These are phyloP conservation scores for Campopleginae sp. DNA, from an alignment of 2,888 invertebrate species.

Conservation along the genomic window DNA sequence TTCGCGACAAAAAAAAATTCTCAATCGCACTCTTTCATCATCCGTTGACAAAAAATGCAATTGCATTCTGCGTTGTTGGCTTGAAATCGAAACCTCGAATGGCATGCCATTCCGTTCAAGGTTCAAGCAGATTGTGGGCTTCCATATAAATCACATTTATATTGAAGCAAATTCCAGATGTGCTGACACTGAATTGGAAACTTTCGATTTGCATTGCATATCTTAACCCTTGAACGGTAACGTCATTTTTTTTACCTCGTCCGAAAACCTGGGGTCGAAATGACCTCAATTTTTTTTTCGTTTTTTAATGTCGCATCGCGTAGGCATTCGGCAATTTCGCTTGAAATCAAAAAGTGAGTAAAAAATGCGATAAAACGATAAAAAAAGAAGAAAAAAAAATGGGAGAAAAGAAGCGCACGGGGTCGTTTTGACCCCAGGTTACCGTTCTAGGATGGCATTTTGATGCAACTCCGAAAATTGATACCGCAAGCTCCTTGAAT, in stretches of 20 bases:
- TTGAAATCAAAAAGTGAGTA: no score
- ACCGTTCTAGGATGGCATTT: no score
- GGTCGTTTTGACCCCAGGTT: no score
- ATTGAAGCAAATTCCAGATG: neutral
- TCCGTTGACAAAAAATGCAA: neutral
- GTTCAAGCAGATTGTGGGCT: neutral
- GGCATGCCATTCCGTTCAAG: neutral
- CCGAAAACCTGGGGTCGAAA: no score
- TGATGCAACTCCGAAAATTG: neutral
- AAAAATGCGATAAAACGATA: no score
- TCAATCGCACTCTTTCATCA: neutral
- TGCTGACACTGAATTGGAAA: neutral
- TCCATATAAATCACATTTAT: neutral
- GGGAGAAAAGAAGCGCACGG: no score
- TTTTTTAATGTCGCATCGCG: no score
- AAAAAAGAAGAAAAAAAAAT: no score
- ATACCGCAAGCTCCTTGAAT: neutral
- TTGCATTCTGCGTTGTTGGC: constrained; percentile 20
- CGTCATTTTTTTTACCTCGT: no score
- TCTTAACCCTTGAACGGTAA: no score
- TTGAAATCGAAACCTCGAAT: neutral
- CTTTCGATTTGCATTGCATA: neutral
- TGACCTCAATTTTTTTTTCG: no score
- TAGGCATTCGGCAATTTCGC: no score
- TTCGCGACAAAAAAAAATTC: constrained; percentile 76